Evolutionary conservation across 1,140 invertebrate species (phyloP), one percentile per base, ranked within the genome.

Genomic region (Carcinoscorpius rotundicauda): DNA sequence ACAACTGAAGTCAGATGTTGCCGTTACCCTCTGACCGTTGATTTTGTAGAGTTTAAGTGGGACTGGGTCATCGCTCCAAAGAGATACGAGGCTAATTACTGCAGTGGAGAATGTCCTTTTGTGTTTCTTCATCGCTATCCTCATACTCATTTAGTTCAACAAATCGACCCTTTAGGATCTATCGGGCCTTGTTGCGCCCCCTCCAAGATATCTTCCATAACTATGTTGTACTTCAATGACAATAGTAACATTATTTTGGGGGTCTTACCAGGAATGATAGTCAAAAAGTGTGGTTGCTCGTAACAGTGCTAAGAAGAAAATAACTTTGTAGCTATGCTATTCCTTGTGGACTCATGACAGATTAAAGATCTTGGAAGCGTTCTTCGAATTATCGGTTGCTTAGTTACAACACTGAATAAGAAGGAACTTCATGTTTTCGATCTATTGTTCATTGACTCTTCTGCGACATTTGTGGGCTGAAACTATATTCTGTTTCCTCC

Each of bases 21-120:
- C 75, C 85, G 90, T 10, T 94, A 93, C 76, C 88, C 90, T 2
- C 81, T 98, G 11, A 89, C 89, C 8, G 93, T 99, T 9, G 91
- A 98, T 79, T 98, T 99, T 78, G 89, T 88, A 70, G 89, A 92
- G 69, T 93, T 98, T 73, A 93, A 93, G 8, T 98, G 95, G 94
- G 93, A 97, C 73, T 98, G 94, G 88, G 94, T 98, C 72, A 93
- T 99, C 52, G 94, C 94, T 0, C 96, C 96, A 0, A 90, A 91
- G 72, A 85, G 87, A 69, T 99, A 98, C 78, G 87, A 96, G 73
- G 95, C 96, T 11, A 93, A 94, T 79, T 97, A 94, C 78, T 99
- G 96, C 80, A 87, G 88, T 65, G 96, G 96, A 4, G 89, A 96
- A 72, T 98, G 96, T 81, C 88, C 89, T 1, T 91, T 87, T 78